A percentile compares a stretch with the other conserved stretches of the same genome.
Evolutionary conservation across 2,113 vertebrate genomes (phyloP).

Genomic region (Stictonetta naevosa): DNA sequence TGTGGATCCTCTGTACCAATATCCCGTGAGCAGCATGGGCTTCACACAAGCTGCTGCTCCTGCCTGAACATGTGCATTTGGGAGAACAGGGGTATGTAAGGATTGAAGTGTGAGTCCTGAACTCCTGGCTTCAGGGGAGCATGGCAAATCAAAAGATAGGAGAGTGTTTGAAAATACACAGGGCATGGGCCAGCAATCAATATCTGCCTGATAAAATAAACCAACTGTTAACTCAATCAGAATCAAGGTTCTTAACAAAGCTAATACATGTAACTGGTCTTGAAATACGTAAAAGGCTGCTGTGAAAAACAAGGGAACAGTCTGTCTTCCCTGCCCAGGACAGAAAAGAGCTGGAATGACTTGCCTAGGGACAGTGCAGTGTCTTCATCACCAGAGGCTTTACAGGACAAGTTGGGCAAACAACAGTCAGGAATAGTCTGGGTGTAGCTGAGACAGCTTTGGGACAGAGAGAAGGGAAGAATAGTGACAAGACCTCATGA

Average conservation of each 20-base stretch:
- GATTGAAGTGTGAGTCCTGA: not conserved
- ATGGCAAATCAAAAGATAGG: not conserved
- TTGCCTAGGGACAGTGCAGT: not conserved
- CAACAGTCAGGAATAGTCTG: not conserved
- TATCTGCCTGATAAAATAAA: slow-evolving; percentile 7
- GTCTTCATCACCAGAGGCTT: not conserved
- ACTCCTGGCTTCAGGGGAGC: not conserved
- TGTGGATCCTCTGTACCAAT: not conserved
- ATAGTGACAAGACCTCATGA: not conserved
- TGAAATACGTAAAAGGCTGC: slow-evolving; percentile 27
- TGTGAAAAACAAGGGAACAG: not conserved
- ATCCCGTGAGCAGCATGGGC: not conserved
- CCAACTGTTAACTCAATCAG: not conserved
- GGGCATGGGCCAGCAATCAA: slow-evolving; percentile 1
- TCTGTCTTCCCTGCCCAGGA: not conserved
- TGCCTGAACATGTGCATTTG: rapidly evolving
- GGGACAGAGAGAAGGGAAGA: not conserved
- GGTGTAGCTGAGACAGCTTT: not conserved
- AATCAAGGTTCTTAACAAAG: slow-evolving; percentile 11
- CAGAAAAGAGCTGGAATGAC: not conserved
- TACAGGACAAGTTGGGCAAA: not conserved
- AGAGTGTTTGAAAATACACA: slow-evolving; percentile 4
- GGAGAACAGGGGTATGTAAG: not conserved
- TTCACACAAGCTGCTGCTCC: not conserved
- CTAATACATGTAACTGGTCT: not conserved